A percentile compares a stretch with the other conserved stretches of the same genome.
These are phyloP conservation scores for Hypotaenidia okinawae DNA, from an alignment of 2,797 vertebrate genomes.

Conservation along the genomic window DNA sequence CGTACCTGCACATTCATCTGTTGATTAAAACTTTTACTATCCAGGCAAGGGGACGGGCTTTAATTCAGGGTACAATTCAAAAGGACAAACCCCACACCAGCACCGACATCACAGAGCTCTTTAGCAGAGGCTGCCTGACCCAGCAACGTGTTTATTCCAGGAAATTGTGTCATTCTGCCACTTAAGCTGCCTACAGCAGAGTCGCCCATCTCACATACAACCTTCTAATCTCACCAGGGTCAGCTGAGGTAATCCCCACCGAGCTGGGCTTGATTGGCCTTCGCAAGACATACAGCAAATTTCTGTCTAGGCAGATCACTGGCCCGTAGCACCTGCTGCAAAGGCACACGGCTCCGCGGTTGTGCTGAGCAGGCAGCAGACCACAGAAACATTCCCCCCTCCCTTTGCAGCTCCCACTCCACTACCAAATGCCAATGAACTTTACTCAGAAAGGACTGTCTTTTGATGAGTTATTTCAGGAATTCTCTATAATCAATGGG, in stretches of 20 bases:
- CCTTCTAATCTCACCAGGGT: constrained; percentile 84
- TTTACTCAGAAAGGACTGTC: rapidly evolving
- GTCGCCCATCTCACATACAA: constrained; percentile 85
- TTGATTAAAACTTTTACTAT: constrained; percentile 75
- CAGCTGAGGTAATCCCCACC: constrained; percentile 86
- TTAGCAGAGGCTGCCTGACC: constrained; percentile 80
- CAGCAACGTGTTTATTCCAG: constrained; percentile 85
- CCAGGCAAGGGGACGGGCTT: constrained; percentile 62
- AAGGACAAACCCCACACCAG: constrained; percentile 71
- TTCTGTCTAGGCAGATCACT: constrained; percentile 84
- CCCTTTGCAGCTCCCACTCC: rapidly evolving
- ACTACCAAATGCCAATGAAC: rapidly evolving
- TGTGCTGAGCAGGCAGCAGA: neutral
- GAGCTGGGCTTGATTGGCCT: constrained; percentile 83
- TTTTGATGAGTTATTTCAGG: neutral
- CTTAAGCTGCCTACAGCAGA: constrained; percentile 85
- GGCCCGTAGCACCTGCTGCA: constrained; percentile 75
- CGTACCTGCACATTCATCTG: constrained; percentile 88
- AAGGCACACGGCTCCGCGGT: neutral
- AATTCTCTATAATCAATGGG: neutral
- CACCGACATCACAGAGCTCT: constrained; percentile 76
- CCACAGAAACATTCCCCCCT: neutral
- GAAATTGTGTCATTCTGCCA: constrained; percentile 88
- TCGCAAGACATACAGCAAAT: constrained; percentile 78
- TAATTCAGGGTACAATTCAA: constrained; percentile 44